Conservation (phyloP, 2,888 invertebrate genomes). For the Netelia fuscicornis region DNA sequence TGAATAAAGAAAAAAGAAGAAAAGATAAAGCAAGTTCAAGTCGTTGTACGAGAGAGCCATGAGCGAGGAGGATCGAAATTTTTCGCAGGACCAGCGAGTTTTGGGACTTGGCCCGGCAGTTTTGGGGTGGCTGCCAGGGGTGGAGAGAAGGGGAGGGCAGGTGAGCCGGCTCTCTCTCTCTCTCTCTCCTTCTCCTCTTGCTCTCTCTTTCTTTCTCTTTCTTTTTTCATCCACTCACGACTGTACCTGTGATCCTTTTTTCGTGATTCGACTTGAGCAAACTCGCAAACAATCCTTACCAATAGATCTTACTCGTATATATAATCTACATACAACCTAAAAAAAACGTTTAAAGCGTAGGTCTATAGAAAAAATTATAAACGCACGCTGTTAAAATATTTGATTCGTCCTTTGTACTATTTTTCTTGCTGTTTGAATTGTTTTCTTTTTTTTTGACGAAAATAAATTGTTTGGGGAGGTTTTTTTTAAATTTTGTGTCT, state of each 20-base stretch:
- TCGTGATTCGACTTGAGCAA: slow-evolving; percentile 21
- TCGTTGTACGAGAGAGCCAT: slow-evolving; percentile 31
- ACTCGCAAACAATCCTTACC: slow-evolving; percentile 51
- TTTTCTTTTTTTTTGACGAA: too few species aligned
- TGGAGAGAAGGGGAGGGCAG: slow-evolving; percentile 72
- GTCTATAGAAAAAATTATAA: too few species aligned
- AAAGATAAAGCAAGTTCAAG: slow-evolving; percentile 12
- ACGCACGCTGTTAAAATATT: too few species aligned
- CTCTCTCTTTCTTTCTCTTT: slow-evolving; percentile 24
- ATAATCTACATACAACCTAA: neutral
- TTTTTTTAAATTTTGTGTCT: too few species aligned
- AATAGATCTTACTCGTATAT: slow-evolving; percentile 1
- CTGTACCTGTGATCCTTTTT: slow-evolving; percentile 63
- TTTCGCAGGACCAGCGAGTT: slow-evolving; percentile 43
- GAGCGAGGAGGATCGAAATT: slow-evolving; percentile 48
- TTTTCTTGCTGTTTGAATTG: too few species aligned
- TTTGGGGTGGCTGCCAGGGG: slow-evolving; percentile 57
- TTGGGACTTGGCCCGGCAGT: slow-evolving; percentile 65
- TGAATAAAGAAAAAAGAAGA: slow-evolving; percentile 3
- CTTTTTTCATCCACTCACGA: slow-evolving; percentile 25
- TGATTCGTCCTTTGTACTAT: too few species aligned
- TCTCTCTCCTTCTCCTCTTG: slow-evolving; percentile 26
- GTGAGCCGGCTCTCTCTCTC: slow-evolving; percentile 67
- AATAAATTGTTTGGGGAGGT: too few species aligned
- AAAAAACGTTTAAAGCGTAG: too few species aligned